Base-by-base conservation (phyloP, 1,140 invertebrate genomes). In the Zaprionus davidi region DNA sequence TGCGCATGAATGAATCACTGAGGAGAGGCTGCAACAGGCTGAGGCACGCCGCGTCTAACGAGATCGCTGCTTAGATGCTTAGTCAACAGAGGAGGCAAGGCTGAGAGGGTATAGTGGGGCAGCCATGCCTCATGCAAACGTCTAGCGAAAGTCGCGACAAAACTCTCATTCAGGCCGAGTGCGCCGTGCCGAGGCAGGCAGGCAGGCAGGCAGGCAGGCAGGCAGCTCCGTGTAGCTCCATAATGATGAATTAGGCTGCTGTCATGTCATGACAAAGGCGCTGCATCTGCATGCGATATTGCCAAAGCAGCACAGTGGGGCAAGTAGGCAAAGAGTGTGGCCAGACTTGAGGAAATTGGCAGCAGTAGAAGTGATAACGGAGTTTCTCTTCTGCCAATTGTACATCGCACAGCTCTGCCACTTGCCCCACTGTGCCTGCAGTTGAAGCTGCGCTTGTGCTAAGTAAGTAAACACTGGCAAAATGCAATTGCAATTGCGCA, bases 171-270 rank as follows among this genome's bases (percentile, higher is more conserved):
- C 81, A 82, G 76, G 78, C 51, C 28, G 59, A 26, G 51, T 22
- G 20, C 31, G 51, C 22, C 53, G 20, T 36, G 51, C 44, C 9
- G 28, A 60, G 38, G 51, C 58, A 70, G 62, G 26, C 63, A 41
- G 51, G 5, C 38, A 38, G 51, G 5, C 38, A 38, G 20, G 12
- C 31, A 34, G 34, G 41, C 41, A 59, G 26, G 57, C 63, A 55
- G 38, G 57, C 63, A 69, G 56, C 31, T 44, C 68, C 70, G 58
- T 81, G 79, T 79, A 82, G 71, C 85, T 44, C 38, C 85, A 90
- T 91, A 91, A 91, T 91, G 88, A 91, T 91, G 88, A 91, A 91
- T 91, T 91, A 91, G 88, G 83, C 83, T 91, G 88, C 88, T 91
- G 88, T 91, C 88, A 91, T 91, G 88, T 91, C 88, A 91, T 91